Evolutionary conservation across 2,888 invertebrate genomes (phyloP).

Genomic region (Torymus tubicola): DNA sequence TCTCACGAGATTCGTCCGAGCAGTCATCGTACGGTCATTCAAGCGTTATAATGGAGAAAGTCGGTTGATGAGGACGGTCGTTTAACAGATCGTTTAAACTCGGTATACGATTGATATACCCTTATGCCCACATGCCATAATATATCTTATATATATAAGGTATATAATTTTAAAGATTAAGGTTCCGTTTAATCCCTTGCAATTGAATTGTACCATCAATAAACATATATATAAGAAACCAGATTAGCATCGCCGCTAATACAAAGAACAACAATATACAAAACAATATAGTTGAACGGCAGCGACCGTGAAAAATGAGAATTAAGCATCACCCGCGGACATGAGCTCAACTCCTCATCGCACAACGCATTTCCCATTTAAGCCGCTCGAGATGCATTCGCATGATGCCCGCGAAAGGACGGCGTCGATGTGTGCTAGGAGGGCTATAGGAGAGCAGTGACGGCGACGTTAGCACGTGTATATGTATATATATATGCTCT

Average conservation of each 20-base stretch:
- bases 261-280: too few relatives aligned
- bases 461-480: too few relatives aligned
- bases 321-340: too few relatives aligned
- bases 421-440: constrained; percentile 31
- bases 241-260: too few relatives aligned
- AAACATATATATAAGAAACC: too few relatives aligned
- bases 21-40: constrained; percentile 20
- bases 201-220: too few relatives aligned
- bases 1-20: constrained; percentile 46
- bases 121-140: not conserved
- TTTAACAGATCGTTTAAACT: constrained; percentile 15
- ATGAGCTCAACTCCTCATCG: not conserved
- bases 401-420: constrained; percentile 29
- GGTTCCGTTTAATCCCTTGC: not conserved
- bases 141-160: not conserved
- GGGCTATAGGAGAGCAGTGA: constrained; percentile 12
- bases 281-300: too few relatives aligned
- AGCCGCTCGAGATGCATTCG: constrained; percentile 21
- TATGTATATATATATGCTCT: too few relatives aligned
- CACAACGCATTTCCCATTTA: constrained; percentile 3
- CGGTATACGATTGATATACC: not conserved
- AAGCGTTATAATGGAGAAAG: constrained; percentile 44
- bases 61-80: constrained; percentile 29
- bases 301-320: too few relatives aligned
- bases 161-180: not conserved